Percentiles rank a stretch among this genome's conserved stretches.
These are phyloP conservation scores for Oconnorella tubifera DNA, from an alignment of 2,888 invertebrate species.

Conservation along the genomic window DNA sequence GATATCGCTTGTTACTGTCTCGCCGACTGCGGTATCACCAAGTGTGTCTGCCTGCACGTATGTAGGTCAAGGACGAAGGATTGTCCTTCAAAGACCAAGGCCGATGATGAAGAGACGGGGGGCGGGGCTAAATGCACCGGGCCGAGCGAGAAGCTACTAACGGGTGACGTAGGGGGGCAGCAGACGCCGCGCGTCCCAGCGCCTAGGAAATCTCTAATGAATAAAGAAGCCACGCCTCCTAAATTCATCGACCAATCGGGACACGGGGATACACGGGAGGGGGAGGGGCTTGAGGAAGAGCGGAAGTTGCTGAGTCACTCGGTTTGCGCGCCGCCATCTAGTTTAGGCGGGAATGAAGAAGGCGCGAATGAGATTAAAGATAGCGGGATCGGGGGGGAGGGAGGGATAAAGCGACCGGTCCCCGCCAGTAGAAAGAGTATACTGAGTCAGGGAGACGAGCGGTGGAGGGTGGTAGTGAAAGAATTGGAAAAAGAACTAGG, in stretches of 20 bases:
- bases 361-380: background rate
- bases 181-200: background rate
- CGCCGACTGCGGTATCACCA: background rate
- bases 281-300: background rate
- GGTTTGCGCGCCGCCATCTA: background rate
- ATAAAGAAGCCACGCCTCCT: background rate
- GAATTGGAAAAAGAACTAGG: slow-evolving; percentile 32
- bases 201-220: background rate
- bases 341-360: too few species aligned
- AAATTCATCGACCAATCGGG: background rate
- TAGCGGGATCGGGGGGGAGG: background rate
- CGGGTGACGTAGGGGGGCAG: background rate
- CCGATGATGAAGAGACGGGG: background rate
- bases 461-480: slow-evolving; percentile 33
- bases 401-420: background rate
- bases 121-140: background rate
- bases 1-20: background rate
- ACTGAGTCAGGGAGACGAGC: slow-evolving; percentile 32
- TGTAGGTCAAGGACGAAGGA: background rate
- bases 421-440: slow-evolving; percentile 24
- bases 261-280: background rate
- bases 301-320: background rate
- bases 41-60: background rate
- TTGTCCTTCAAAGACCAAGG: background rate
- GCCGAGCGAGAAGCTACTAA: background rate